phyloP scores from a whole-genome alignment of 1,140 invertebrate genomes.

The Parapsyche elsis region DNA sequence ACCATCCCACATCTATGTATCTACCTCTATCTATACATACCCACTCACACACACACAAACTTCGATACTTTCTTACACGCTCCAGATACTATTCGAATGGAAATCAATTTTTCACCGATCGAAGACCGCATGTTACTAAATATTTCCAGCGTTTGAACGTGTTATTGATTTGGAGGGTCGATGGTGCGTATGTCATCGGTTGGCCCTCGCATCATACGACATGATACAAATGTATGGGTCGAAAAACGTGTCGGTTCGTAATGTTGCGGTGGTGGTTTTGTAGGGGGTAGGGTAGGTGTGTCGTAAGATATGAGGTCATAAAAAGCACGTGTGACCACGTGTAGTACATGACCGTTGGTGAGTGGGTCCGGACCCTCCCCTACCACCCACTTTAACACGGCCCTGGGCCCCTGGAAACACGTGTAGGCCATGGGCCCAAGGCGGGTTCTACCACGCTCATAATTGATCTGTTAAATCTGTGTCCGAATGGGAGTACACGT shows the following conservation, averaged over 20 bases:
- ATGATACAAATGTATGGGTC: constrained; percentile 39
- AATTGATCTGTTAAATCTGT: constrained; percentile 34
- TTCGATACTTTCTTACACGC: neutral
- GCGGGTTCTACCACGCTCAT: neutral
- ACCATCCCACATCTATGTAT: constrained; percentile 33
- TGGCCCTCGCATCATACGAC: neutral
- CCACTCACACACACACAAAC: neutral
- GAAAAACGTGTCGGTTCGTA: constrained; percentile 45
- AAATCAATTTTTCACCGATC: neutral
- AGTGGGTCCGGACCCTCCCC: neutral
- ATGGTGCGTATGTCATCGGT: neutral
- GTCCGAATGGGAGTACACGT: neutral
- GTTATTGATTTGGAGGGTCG: neutral
- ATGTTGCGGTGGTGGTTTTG: constrained; percentile 25
- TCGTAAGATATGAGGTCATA: constrained; percentile 48
- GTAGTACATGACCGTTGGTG: constrained; percentile 39
- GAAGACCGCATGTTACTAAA: neutral
- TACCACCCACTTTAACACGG: neutral
- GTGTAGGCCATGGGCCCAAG: constrained; percentile 4
- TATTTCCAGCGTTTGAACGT: neutral
- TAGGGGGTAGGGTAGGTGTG: neutral
- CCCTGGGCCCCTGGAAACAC: constrained; percentile 12
- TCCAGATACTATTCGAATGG: neutral
- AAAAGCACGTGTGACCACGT: constrained; percentile 48
- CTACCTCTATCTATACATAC: constrained; percentile 4